A percentile compares a stretch with the other conserved stretches of the same genome.
Conservation (phyloP, 2,797 vertebrate species). For the Poeciliopsis infans region DNA sequence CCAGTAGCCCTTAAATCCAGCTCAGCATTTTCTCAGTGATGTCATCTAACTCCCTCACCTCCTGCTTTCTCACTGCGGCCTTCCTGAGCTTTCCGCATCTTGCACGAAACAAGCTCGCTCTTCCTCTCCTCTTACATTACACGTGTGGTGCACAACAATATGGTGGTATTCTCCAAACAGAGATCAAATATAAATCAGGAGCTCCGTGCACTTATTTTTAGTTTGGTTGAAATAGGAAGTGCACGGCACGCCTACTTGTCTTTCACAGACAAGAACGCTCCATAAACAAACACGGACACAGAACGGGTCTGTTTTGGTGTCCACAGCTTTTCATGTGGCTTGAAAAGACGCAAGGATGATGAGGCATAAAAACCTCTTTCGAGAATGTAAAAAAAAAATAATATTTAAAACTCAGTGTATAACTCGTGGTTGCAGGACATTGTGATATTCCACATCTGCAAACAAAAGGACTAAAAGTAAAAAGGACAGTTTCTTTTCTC, state of each 20-base stretch:
- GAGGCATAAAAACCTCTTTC: background rate
- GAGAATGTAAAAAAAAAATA: background rate
- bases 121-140: conserved; percentile 38
- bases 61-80: conserved; percentile 58
- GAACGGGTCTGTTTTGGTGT: background rate
- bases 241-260: background rate
- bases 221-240: conserved; percentile 37
- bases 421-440: background rate
- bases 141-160: conserved; percentile 51
- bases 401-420: background rate
- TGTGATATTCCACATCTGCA: background rate
- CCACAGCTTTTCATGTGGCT: background rate
- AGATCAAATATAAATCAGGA: conserved; percentile 49
- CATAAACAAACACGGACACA: background rate
- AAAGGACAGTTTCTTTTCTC: no score
- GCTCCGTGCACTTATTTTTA: conserved; percentile 27
- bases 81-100: conserved; percentile 49
- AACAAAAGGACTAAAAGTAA: no score
- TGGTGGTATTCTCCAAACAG: conserved; percentile 36
- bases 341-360: background rate
- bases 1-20: conserved; percentile 73
- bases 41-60: conserved; percentile 70
- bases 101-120: conserved; percentile 49
- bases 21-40: conserved; percentile 79
- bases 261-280: background rate